A percentile compares a stretch with the other conserved stretches of the same genome.
These are phyloP conservation scores for Sclerurus mexicanus DNA, from an alignment of 2,113 vertebrate species.

Conservation along the genomic window DNA sequence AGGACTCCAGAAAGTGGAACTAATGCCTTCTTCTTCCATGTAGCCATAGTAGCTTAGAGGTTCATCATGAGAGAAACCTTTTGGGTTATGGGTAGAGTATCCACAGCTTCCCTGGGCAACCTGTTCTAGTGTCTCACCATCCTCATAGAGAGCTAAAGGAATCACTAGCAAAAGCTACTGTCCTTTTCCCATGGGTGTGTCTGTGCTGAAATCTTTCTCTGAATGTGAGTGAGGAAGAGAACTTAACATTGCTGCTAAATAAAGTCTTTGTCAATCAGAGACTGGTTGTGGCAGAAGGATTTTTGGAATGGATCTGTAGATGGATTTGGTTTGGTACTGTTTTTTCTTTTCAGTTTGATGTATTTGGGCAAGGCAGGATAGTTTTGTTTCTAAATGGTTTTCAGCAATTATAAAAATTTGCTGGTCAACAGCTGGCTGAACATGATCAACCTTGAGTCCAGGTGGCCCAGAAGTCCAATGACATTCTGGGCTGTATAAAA, in stretches of 20 bases:
- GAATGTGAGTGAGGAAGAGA: fast-evolving
- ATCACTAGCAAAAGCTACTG: neutral
- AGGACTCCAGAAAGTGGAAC: neutral
- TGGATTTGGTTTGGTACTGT: neutral
- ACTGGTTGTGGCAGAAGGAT: neutral
- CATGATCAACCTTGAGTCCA: neutral
- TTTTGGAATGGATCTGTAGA: neutral
- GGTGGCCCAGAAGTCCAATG: neutral
- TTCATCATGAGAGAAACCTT: neutral
- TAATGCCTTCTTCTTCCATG: neutral
- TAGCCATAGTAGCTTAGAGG: neutral
- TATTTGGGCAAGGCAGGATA: neutral
- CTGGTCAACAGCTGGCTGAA: neutral
- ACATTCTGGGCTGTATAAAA: neutral
- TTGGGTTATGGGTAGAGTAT: fast-evolving
- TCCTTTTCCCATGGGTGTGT: neutral
- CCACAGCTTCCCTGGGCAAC: neutral
- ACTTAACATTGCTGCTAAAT: neutral
- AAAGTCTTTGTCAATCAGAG: neutral
- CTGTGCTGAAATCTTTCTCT: neutral
- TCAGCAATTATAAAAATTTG: neutral
- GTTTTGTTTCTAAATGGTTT: neutral
- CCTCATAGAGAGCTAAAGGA: neutral
- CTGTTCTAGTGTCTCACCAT: neutral
- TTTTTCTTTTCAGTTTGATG: neutral